phyloP scores from a whole-genome alignment of 2,797 vertebrate genomes.

The Falco peregrinus region DNA sequence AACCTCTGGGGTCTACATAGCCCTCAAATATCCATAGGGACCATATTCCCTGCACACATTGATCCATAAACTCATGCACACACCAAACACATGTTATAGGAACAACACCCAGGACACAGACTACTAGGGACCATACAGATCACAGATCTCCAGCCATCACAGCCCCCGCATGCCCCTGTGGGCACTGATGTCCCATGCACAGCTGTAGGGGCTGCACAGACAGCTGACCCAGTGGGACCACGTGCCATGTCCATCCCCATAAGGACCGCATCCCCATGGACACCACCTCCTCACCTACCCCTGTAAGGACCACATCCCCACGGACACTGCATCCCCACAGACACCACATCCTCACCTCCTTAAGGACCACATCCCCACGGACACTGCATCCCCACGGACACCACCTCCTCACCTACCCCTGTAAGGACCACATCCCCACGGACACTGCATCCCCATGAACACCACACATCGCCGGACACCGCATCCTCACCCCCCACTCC shows the following conservation, averaged over 20 bases:
- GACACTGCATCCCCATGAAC: too few relatives aligned
- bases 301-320: background rate
- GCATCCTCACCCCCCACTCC: too few relatives aligned
- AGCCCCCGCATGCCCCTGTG: background rate
- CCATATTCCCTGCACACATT: fast-evolving
- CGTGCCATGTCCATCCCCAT: background rate
- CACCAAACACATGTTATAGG: too few relatives aligned
- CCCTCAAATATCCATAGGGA: background rate
- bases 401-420: too few relatives aligned
- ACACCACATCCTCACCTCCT: too few relatives aligned
- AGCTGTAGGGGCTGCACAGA: background rate
- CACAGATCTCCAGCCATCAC: fast-evolving
- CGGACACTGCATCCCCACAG: too few relatives aligned
- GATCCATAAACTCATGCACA: too few relatives aligned
- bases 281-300: too few relatives aligned
- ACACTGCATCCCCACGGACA: too few relatives aligned
- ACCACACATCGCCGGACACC: background rate
- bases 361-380: too few relatives aligned
- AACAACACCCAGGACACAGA: fast-evolving
- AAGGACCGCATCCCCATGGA: background rate
- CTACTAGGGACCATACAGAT: background rate
- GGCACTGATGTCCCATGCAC: background rate
- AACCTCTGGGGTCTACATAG: background rate
- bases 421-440: background rate
- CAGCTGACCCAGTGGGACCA: too few relatives aligned